These are phyloP conservation scores for Rhagonycha lutea DNA, from an alignment of 2,888 invertebrate species.

Conservation along the genomic window DNA sequence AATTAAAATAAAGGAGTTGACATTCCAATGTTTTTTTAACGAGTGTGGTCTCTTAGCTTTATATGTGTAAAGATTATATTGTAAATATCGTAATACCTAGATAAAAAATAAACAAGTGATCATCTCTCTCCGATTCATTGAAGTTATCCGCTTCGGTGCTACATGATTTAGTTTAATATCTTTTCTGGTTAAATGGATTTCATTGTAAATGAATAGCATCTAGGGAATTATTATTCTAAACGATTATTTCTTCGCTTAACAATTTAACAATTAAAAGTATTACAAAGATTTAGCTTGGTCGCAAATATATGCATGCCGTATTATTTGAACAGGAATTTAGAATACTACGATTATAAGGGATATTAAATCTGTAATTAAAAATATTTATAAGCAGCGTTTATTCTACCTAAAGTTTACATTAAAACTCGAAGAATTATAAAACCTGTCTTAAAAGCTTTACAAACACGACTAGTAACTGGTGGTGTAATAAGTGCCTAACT, in stretches of 20 bases:
- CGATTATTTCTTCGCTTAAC: background rate
- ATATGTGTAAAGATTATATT: too few species aligned
- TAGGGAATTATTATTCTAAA: background rate
- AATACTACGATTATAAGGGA: background rate
- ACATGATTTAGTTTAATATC: background rate
- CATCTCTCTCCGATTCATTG: too few species aligned
- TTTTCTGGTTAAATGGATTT: background rate
- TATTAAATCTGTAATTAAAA: background rate
- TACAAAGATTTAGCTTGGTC: background rate
- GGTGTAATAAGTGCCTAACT: background rate
- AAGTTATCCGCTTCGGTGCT: background rate
- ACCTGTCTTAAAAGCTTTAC: background rate
- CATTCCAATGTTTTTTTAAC: too few species aligned
- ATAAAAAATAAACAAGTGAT: too few species aligned
- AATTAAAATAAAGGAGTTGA: too few species aligned
- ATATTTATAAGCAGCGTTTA: background rate
- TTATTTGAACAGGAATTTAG: background rate
- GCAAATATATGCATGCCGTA: background rate
- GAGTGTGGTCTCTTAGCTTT: too few species aligned
- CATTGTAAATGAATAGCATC: background rate
- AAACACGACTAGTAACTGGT: background rate
- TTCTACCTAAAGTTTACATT: background rate
- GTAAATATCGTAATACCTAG: too few species aligned
- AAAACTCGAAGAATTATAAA: background rate
- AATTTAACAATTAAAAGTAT: background rate